A percentile compares a stretch with the other conserved stretches of the same genome.
Evolutionary conservation across 1,140 invertebrate species (phyloP).

Genomic region (Vanessa atalanta): DNA sequence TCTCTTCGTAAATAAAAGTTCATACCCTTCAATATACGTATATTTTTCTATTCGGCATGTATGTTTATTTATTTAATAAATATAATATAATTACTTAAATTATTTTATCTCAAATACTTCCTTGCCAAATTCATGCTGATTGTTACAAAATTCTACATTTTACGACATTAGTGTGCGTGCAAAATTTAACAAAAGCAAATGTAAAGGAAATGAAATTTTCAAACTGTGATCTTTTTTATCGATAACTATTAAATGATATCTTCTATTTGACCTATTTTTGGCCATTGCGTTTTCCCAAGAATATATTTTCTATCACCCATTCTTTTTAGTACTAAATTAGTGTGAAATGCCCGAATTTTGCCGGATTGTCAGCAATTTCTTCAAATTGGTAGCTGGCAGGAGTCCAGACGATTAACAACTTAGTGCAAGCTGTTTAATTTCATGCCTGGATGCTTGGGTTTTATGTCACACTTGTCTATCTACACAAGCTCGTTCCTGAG

Average conservation of each 20-base stretch:
- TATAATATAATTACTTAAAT: no score
- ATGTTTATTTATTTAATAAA: no score
- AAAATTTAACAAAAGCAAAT: no score
- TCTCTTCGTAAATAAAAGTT: no score
- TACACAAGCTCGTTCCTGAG: conserved; percentile 8
- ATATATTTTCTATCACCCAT: conserved; percentile 20
- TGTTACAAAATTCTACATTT: background rate
- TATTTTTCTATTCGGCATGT: no score
- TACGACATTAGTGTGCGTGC: no score
- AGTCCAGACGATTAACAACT: conserved; percentile 72
- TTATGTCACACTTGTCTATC: conserved; percentile 41
- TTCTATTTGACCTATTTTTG: conserved; percentile 15
- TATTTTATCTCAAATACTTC: no score
- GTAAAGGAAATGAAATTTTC: no score
- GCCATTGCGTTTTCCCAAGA: background rate
- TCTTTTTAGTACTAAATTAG: conserved; percentile 29
- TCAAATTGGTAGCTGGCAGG: conserved; percentile 66
- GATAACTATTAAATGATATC: no score
- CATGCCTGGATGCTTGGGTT: conserved; percentile 60
- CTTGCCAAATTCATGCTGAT: background rate
- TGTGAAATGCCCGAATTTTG: conserved; percentile 30
- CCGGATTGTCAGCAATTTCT: conserved; percentile 66
- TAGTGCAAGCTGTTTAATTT: conserved; percentile 76
- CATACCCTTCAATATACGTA: no score
- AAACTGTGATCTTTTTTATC: no score